Evolutionary conservation across 2,113 vertebrate species (phyloP).

Genomic region (Numida meleagris): DNA sequence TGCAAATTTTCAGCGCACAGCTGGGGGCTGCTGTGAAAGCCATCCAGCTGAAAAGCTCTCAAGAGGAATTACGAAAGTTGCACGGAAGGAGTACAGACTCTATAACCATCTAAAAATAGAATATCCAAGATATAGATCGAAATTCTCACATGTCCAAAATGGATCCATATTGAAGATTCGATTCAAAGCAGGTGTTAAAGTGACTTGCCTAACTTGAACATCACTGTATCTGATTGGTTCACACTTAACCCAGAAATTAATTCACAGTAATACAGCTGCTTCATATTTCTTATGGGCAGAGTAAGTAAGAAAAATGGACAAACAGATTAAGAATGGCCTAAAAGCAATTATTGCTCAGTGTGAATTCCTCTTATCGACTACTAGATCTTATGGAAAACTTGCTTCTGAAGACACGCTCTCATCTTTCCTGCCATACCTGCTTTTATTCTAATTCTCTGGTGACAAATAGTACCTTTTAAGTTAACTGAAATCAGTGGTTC

Average conservation of each 20-base stretch:
- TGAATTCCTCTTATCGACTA: neutral
- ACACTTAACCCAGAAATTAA: neutral
- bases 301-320: neutral
- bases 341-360: neutral
- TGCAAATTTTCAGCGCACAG: neutral
- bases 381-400: neutral
- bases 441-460: neutral
- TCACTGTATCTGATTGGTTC: neutral
- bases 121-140: neutral
- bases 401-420: neutral
- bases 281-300: neutral
- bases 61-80: neutral
- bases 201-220: neutral
- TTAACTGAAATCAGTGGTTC: neutral
- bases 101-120: neutral
- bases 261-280: neutral
- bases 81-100: neutral
- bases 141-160: neutral
- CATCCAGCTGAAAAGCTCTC: neutral
- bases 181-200: neutral
- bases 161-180: neutral
- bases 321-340: neutral
- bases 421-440: neutral
- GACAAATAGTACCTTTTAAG: neutral
- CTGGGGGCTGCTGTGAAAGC: neutral